Base-by-base conservation (phyloP, 2,888 invertebrate species). In the Oscheius sp. region DNA sequence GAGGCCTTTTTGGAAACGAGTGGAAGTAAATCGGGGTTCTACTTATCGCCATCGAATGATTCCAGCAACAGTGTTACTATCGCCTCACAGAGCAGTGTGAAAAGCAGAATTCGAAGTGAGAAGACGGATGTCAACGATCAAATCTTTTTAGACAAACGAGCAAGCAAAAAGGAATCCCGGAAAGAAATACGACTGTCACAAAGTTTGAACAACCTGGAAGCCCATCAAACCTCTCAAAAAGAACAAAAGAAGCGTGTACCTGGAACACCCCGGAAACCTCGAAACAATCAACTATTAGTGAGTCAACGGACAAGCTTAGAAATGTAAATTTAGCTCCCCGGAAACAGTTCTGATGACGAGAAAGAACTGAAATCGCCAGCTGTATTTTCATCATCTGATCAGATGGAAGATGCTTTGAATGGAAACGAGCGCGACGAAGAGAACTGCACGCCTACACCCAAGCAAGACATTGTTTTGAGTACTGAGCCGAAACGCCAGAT, bases 21-120 rank as follows among this genome's bases (percentile, higher is more conserved):
- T 21, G 33, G 47, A 2, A 60, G 60, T 1, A 77, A 81, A 51
- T 76, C 77, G 0, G 77, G 74, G 53, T 81, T 81, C 73, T 81
- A 76, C 58, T 55, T 79, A 4, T 81, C 81, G 1, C 79, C 81
- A 2, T 76, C 79, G 5, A 79, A 79, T 29, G 68, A 50, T 59
- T 66, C 76, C 1, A 59, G 53, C 29, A 63, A 47, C 47, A 55
- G 37, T n/a, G 35, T 63, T 3, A 58, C 71, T 33, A 68, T 68
- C 10, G 53, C 68, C 10, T 42, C 59, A 2, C 53, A 73, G 53
- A 53, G 55, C 42, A 68, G 68, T 37, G 42, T 68, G 35, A 68
- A 55, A 42, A 68, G n/a, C 13, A 53, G 35, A 21, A 68, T 68
- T 1, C 32, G 37, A 29, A 55, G 68, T 68, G 55, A 42, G 68